Conservation (phyloP, 2,888 invertebrate genomes). For the Mythimna ferrago region DNA sequence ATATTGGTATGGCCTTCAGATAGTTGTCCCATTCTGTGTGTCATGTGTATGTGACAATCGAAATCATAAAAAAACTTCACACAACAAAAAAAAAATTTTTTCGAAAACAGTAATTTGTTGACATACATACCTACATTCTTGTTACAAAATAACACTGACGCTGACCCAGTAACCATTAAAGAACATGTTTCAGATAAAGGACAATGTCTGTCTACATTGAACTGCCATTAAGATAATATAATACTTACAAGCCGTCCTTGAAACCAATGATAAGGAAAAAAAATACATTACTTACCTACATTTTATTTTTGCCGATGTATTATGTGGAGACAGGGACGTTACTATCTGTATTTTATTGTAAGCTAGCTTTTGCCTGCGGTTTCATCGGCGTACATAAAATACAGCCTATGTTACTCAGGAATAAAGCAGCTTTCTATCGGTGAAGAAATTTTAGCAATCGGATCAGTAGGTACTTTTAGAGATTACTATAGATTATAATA, state of each 20-base stretch:
- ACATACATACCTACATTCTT: slow-evolving; percentile 16
- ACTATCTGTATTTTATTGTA: too few relatives aligned
- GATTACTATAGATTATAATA: too few relatives aligned
- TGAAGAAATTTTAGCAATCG: too few relatives aligned
- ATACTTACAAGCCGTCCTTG: slow-evolving; percentile 38
- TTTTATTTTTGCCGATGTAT: background rate
- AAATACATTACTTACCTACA: background rate
- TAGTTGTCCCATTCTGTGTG: too few relatives aligned
- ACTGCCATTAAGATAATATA: slow-evolving; percentile 49
- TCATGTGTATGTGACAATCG: too few relatives aligned
- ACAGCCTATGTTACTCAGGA: too few relatives aligned
- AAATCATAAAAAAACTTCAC: too few relatives aligned
- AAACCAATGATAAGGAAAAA: slow-evolving; percentile 35
- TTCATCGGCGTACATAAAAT: too few relatives aligned
- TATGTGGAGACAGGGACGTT: background rate
- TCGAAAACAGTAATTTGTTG: slow-evolving; percentile 1
- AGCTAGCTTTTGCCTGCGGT: too few relatives aligned
- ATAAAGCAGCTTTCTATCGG: too few relatives aligned
- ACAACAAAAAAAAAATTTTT: background rate
- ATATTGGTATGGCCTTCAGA: too few relatives aligned
- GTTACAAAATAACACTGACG: slow-evolving; percentile 51
- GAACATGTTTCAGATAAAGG: slow-evolving; percentile 49
- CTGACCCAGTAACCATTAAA: slow-evolving; percentile 50
- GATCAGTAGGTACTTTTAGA: too few relatives aligned
- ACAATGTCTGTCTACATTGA: slow-evolving; percentile 36